Base-by-base conservation (phyloP, 2,888 invertebrate genomes). In the Parnassius mnemosyne region DNA sequence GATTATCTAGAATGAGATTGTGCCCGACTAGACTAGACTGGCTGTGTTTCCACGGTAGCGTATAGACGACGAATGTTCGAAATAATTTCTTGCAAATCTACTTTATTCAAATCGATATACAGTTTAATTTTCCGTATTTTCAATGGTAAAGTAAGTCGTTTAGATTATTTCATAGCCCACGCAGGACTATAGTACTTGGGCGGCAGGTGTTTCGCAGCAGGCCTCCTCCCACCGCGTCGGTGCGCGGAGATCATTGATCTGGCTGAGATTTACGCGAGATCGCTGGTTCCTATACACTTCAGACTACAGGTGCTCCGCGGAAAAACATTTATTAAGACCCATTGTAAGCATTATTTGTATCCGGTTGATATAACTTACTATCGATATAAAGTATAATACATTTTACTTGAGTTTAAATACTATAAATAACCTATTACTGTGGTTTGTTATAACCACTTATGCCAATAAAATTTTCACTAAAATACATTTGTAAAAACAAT, bases 181-280 rank as follows among this genome's bases (percentile, higher is more conserved):
- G 10, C 13, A 49, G 49, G 49, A 13, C 77, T 79, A 80, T 73
- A 84, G 88, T 87, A 86, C 89, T 86, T 85, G 90, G 90, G 90
- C 88, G 90, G 90, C 90, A 91, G 90, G 90, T 91, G 90, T 89
- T 85, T 81, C 84, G 80, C 74, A 72, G 83, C 71, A 51, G 46
- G 86, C 89, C 89, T 88, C 89, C 90, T 89, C 90, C 90, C 86
- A 87, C 85, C 79, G 82, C 82, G 79, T 83, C 81, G 85, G 83
- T 49, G 81, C 77, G 77, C 74, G 73, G 81, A 84, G 90, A 90
- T 87, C 90, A 89, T 83, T 83, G 90, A 84, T 89, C 90, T 84
- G 85, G 80, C 77, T 71, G 86, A 87, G 89, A 89, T 89, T 89
- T 88, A 82, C 84, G 83, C 81, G 80, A 80, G 81, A 79, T 66